These are phyloP conservation scores for Dissostichus mawsoni DNA, from an alignment of 2,113 vertebrate species.

Conservation along the genomic window DNA sequence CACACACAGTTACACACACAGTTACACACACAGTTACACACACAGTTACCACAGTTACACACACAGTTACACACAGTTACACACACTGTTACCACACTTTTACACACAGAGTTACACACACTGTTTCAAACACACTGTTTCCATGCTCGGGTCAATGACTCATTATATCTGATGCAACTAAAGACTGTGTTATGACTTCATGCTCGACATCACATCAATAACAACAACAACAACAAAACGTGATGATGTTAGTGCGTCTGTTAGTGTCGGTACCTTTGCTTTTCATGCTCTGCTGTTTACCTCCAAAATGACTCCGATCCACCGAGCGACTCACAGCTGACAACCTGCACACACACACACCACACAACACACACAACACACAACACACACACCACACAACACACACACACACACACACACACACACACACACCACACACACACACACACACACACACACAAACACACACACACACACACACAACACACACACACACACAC, in stretches of 20 bases:
- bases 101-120: too few species aligned
- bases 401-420: slow-evolving; percentile 8
- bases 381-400: slow-evolving; percentile 11
- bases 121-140: not conserved
- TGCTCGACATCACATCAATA: too few species aligned
- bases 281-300: slow-evolving; percentile 88
- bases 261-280: slow-evolving; percentile 72
- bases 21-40: too few species aligned
- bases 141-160: too few species aligned
- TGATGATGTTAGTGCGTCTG: not conserved
- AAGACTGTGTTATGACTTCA: too few species aligned
- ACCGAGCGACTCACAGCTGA: slow-evolving; percentile 88
- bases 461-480: not conserved
- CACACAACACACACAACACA: slow-evolving; percentile 4
- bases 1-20: not conserved
- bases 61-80: too few species aligned
- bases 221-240: too few species aligned
- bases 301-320: slow-evolving; percentile 95
- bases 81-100: too few species aligned
- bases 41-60: too few species aligned
- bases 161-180: too few species aligned
- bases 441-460: not conserved
- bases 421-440: slow-evolving; percentile 19
- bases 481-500: too few species aligned
- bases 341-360: slow-evolving; percentile 79